Percentiles rank a stretch among this genome's conserved stretches.
phyloP scores from a whole-genome alignment of 2,888 invertebrate genomes.

The Lasioglossum calceatum region DNA sequence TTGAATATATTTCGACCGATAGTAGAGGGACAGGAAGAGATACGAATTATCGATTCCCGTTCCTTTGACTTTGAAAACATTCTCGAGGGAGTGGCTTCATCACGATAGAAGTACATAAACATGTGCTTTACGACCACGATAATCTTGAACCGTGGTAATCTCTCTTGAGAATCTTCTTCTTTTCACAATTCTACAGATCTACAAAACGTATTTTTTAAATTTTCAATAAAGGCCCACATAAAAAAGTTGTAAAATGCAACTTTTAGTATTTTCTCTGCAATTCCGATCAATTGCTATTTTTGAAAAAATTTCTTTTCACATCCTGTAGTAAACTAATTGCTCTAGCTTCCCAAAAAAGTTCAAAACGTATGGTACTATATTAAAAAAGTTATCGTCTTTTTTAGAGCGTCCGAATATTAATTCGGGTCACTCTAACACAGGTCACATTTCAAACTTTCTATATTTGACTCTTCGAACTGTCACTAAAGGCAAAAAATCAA shows the following conservation, averaged over 20 bases:
- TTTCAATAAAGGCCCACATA: no score
- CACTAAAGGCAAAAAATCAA: not conserved
- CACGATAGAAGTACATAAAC: not conserved
- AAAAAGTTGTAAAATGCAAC: no score
- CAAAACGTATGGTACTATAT: no score
- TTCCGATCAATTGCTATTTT: no score
- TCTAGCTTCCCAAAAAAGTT: no score
- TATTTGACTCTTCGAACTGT: not conserved
- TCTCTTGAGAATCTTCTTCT: not conserved
- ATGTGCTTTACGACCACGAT: not conserved
- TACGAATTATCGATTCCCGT: not conserved
- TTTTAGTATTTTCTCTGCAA: no score
- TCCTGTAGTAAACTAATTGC: no score
- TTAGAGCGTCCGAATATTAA: no score
- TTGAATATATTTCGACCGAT: not conserved
- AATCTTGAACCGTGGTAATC: not conserved
- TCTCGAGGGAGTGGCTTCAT: not conserved
- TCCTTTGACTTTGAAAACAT: not conserved
- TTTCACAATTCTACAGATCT: not conserved
- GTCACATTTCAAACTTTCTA: not conserved
- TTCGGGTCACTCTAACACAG: no score
- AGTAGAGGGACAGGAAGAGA: not conserved
- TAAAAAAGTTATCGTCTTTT: no score
- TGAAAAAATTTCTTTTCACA: no score
- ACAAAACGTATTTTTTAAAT: no score